Base-by-base conservation (phyloP, 2,113 vertebrate genomes). In the Fukomys damarensis region DNA sequence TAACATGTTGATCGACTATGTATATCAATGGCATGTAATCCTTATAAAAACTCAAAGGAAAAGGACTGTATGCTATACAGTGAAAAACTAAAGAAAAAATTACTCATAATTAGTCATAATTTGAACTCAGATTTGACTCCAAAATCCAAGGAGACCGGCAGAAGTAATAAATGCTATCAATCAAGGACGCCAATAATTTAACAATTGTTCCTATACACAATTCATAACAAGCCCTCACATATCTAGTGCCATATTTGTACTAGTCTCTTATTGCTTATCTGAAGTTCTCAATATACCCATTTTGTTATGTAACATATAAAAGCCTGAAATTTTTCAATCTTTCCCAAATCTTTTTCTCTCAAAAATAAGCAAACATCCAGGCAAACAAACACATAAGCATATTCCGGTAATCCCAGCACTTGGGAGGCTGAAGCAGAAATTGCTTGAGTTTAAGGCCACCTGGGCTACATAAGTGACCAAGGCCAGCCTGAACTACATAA, bases 71-170 rank as follows among this genome's bases (percentile, higher is more conserved):
- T 20, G 24, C 65, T 91, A 79, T 3, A 76, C 9, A 65, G 17
- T 52, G 30, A 86, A 38, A 86, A 96, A 94, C 26, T 86, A 26
- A 86, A 14, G 74, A 65, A 91, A 65, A 43, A 85, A 66, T 32
- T 61, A 76, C 46, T n/a, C 82, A 86, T 4, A 35, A 82, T 13
- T 19, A 86, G 43, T 63, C 76, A 76, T 81, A 76, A 68, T 84
- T 87, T 91, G 30, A 95, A 96, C 83, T 83, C 19, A 72, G 13
- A 68, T 90, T 32, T 70, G 65, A 91, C 59, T 96, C 16, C 35
- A 87, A 93, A 93, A 63, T 87, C 54, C n/a, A 70, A 70, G 5
- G 7, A 72, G 24, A 49, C 41, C 13, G 77, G 6, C 16, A 58
- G 54, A 0, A 82, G 61, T 52, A 80, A 35, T 82, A 83, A 22